phyloP scores from a whole-genome alignment of 2,888 invertebrate genomes.

The Osmoderma eremita region DNA sequence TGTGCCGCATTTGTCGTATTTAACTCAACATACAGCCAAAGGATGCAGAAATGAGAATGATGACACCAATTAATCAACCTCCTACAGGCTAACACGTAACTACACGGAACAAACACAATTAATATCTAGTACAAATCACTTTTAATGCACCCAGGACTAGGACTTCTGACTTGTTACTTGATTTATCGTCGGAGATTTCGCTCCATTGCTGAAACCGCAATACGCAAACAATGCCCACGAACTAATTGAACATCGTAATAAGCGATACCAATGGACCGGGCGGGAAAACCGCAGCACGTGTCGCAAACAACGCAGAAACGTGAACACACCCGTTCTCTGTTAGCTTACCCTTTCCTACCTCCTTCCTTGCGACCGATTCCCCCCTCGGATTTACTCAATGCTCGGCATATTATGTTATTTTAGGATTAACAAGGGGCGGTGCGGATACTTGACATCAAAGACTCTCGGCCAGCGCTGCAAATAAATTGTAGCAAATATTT shows the following conservation, averaged over 20 bases:
- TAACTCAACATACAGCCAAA: conserved; percentile 5
- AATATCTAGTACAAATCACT: conserved; percentile 11
- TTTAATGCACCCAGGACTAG: conserved; percentile 18
- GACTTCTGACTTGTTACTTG: conserved; percentile 11
- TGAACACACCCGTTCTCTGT: conserved; percentile 49
- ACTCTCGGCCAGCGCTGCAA: conserved; percentile 49
- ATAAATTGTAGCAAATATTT: conserved; percentile 59
- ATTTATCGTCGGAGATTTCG: conserved; percentile 27
- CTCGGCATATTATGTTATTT: conserved; percentile 59
- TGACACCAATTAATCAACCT: conserved; percentile 25
- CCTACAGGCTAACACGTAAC: conserved; percentile 2
- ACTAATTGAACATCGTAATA: conserved; percentile 60
- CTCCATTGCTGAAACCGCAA: conserved; percentile 35
- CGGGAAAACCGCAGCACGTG: conserved; percentile 55
- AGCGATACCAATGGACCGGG: conserved; percentile 27
- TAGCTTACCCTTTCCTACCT: conserved; percentile 47
- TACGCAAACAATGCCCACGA: conserved; percentile 46
- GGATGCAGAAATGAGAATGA: conserved; percentile 13
- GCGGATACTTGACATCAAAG: conserved; percentile 59
- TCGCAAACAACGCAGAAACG: conserved; percentile 58
- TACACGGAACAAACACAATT: not conserved
- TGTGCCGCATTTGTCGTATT: conserved; percentile 3
- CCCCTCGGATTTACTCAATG: conserved; percentile 48
- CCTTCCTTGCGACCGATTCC: conserved; percentile 21
- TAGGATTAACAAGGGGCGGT: conserved; percentile 59